A percentile compares a stretch with the other conserved stretches of the same genome.
Conservation (phyloP, 2,888 invertebrate genomes). For the Caenorhabditis uteleia region DNA sequence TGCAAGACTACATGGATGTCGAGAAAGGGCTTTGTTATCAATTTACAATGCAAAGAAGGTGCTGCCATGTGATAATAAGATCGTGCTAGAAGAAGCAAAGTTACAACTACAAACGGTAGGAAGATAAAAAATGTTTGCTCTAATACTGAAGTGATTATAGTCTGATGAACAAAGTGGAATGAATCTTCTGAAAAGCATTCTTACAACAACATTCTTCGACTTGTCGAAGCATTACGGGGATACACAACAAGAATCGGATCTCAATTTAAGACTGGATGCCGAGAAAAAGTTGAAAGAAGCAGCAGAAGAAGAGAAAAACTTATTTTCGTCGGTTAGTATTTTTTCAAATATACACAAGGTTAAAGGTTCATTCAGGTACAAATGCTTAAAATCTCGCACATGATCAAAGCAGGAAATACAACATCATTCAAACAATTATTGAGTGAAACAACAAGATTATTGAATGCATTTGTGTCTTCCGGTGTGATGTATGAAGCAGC, state of each 20-base stretch:
- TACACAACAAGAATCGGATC: conserved; percentile 19
- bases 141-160: conserved; percentile 1
- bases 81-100: conserved; percentile 38
- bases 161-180: conserved; percentile 27
- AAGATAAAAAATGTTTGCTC: background rate
- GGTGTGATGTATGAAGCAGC: conserved; percentile 40
- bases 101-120: conserved; percentile 21
- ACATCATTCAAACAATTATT: conserved; percentile 25
- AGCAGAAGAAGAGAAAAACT: conserved; percentile 19
- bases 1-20: conserved; percentile 25
- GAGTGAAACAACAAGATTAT: conserved; percentile 19
- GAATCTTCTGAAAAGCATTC: conserved; percentile 21
- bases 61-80: conserved; percentile 20
- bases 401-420: conserved; percentile 31
- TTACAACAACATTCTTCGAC: conserved; percentile 23
- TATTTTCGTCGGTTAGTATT: conserved; percentile 35
- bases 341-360: background rate
- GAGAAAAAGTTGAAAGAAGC: conserved; percentile 11
- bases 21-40: conserved; percentile 14
- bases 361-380: conserved; percentile 8
- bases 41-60: conserved; percentile 30
- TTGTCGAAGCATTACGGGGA: conserved; percentile 20
- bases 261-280: conserved; percentile 16
- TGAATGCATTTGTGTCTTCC: conserved; percentile 19
- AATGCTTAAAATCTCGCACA: conserved; percentile 34